Percentiles rank a stretch among this genome's conserved stretches.
phyloP scores from a whole-genome alignment of 2,888 invertebrate species.

The Parnassius mnemosyne region DNA sequence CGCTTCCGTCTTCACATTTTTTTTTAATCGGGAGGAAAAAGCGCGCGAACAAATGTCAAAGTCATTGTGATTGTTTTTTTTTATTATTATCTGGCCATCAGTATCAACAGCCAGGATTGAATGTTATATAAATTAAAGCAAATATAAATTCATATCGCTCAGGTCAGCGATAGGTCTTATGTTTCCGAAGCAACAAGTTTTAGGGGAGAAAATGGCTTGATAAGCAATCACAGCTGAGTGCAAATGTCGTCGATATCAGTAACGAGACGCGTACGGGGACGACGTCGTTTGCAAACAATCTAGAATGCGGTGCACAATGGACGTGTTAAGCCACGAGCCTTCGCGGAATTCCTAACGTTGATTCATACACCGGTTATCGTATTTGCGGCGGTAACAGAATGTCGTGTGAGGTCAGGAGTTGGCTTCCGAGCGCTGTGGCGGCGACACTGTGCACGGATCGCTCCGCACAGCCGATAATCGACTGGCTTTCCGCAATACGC shows the following conservation, averaged over 20 bases:
- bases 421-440: conserved; percentile 75
- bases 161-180: conserved; percentile 56
- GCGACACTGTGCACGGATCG: conserved; percentile 63
- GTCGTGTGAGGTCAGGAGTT: conserved; percentile 71
- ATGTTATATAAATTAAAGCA: neutral
- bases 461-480: conserved; percentile 62
- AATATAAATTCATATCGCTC: conserved; percentile 37
- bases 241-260: conserved; percentile 35
- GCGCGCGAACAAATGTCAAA: conserved; percentile 52
- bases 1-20: conserved; percentile 56
- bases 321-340: conserved; percentile 55
- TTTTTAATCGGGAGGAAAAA: conserved; percentile 47
- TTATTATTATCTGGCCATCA: conserved; percentile 2
- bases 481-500: conserved; percentile 67
- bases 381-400: conserved; percentile 52
- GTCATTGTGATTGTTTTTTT: conserved; percentile 35
- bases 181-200: conserved; percentile 47
- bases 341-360: conserved; percentile 71
- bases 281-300: conserved; percentile 35
- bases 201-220: conserved; percentile 60
- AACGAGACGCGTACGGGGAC: conserved; percentile 30
- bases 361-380: conserved; percentile 78
- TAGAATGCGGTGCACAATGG: conserved; percentile 29
- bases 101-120: conserved; percentile 2
- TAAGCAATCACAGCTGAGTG: conserved; percentile 63